These are phyloP conservation scores for Polietes domitor DNA, from an alignment of 2,888 invertebrate species.

Conservation along the genomic window DNA sequence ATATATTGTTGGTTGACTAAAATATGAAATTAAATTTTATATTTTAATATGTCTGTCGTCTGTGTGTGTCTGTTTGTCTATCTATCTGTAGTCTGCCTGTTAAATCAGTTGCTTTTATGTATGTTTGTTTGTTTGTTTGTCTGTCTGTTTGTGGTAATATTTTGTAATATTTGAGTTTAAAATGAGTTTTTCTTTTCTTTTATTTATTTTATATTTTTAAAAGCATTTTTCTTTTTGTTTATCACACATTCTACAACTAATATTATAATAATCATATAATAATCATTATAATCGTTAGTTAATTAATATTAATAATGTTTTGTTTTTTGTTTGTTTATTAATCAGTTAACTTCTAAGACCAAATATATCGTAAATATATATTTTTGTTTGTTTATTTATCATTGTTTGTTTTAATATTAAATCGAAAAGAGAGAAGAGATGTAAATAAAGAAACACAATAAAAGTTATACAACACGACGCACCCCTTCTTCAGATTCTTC, in stretches of 20 bases:
- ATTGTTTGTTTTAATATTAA: conserved; percentile 2
- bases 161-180: conserved; percentile 45
- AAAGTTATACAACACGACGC: neutral
- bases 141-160: conserved; percentile 10
- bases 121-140: conserved; percentile 22
- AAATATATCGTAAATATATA: conserved; percentile 65
- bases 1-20: conserved; percentile 42
- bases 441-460: neutral
- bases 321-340: conserved; percentile 36
- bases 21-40: conserved; percentile 52
- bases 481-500: too few relatives aligned
- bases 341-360: conserved; percentile 64
- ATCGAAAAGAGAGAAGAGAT: neutral
- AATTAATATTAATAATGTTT: conserved; percentile 34
- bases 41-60: conserved; percentile 5
- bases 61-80: neutral
- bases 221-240: conserved; percentile 57
- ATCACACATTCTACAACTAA: conserved; percentile 68
- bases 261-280: conserved; percentile 69
- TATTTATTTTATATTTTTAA: conserved; percentile 43
- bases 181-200: conserved; percentile 49
- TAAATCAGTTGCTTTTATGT: conserved; percentile 36
- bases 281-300: conserved; percentile 66
- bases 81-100: conserved; percentile 4
- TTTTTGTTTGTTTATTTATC: conserved; percentile 50